Evolutionary conservation across 2,113 vertebrate species (phyloP), one percentile per base, ranked within the genome.

Genomic region (Dromaius novaehollandiae): DNA sequence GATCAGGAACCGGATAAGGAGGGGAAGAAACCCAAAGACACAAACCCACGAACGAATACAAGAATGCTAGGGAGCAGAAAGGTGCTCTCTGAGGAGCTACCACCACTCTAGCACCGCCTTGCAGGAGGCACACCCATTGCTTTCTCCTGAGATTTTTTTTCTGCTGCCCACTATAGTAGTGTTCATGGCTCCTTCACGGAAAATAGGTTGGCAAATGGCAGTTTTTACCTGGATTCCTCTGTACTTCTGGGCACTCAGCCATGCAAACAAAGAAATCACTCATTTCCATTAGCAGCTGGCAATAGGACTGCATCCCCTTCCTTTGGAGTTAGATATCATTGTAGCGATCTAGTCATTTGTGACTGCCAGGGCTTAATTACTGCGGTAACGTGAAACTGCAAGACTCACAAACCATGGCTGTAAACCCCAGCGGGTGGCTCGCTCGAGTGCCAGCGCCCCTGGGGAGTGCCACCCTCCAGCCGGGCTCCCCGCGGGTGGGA

Each of bases 221-320:
- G 26, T 36, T 95, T 94, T 90, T 96, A 97, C 96, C 96, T 96
- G 90, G 86, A 96, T 92, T 94, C 80, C 42, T 86, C 80, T 86
- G 46, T 34, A 46, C 25, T 86, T 68, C 92, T 38, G 86, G 96
- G 96, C 96, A 96, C 90, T 90, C 93, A 94, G 96, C 96, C 96
- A 96, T 9, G 13, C 86, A 76, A 90, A 96, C 30, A 95, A 95
- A 97, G 82, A 96, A 91, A 94, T 95, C 96, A 84, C 90, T 97
- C 90, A 93, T 95, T 97, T 96, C 96, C 96, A 97, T 97, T 96
- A 97, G 95, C n/a, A 71, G 60, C 50, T 97, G 96, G 96, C 96
- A 96, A 77, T 32, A 48, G 90, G 76, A 88, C 86, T 46, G 73
- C 85, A 94, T 64, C 85, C 68, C 42, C 71, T 94, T 95, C 79